Conservation (phyloP, 2,113 vertebrate genomes). For the Meleagris gallopavo region DNA sequence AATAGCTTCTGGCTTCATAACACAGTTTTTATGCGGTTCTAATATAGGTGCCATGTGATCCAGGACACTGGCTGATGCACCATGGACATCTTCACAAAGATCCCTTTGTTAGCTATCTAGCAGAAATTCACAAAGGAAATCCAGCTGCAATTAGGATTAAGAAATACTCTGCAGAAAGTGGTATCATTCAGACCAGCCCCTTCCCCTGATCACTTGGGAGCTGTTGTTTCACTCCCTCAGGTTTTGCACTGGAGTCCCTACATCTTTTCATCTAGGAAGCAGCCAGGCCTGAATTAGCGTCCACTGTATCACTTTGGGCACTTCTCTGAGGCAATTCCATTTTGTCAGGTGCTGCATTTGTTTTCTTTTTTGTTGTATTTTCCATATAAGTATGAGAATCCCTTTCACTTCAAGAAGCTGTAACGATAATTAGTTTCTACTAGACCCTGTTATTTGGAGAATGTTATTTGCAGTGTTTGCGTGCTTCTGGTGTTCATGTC, state of each 20-base stretch:
- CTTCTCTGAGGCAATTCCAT: neutral
- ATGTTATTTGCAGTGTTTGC: neutral
- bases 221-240: neutral
- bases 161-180: neutral
- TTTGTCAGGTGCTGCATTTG: neutral
- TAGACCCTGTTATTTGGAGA: neutral
- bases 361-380: neutral
- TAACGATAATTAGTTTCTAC: neutral
- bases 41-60: neutral
- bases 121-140: neutral
- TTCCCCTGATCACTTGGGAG: neutral
- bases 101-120: neutral
- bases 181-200: fast-evolving
- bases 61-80: neutral
- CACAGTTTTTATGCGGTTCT: neutral
- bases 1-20: neutral
- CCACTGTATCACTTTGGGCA: neutral
- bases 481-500: neutral
- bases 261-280: neutral
- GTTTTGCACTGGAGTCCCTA: neutral
- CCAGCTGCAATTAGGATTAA: conserved; percentile 11
- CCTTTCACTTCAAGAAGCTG: neutral
- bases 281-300: neutral
- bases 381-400: fast-evolving
- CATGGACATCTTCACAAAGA: neutral